Percentiles rank a stretch among this genome's conserved stretches.
Conservation (phyloP, 2,888 invertebrate species). For the Enchytraeus crypticus region DNA sequence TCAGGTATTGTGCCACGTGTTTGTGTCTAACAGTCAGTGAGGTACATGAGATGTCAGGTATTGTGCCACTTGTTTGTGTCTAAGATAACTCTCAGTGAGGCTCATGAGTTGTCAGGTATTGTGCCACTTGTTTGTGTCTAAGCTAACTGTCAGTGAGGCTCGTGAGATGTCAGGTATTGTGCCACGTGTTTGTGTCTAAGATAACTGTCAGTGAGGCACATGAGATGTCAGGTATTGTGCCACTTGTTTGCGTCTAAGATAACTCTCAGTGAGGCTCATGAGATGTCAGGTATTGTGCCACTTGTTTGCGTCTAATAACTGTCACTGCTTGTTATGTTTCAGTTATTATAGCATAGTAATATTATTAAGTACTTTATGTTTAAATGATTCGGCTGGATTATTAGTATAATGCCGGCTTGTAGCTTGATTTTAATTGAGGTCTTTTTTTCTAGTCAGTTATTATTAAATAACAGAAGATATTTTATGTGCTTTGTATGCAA, state of each 20-base stretch:
- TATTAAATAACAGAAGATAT: no score
- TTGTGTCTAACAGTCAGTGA: conserved; percentile 66
- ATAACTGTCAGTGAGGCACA: conserved; percentile 64
- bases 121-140: conserved; percentile 63
- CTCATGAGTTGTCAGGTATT: conserved; percentile 62
- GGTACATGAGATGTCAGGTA: conserved; percentile 58
- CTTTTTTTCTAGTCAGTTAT: no score
- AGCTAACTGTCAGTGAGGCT: conserved; percentile 61
- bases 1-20: conserved; percentile 59
- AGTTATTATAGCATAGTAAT: conserved; percentile 54
- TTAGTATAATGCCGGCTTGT: no score
- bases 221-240: conserved; percentile 59
- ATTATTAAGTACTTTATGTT: no score
- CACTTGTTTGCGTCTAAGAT: conserved; percentile 66
- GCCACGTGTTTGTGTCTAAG: conserved; percentile 66
- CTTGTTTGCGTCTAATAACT: conserved; percentile 67
- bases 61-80: conserved; percentile 68
- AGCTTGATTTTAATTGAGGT: no score
- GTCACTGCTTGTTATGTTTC: conserved; percentile 64
- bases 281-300: conserved; percentile 59
- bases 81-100: conserved; percentile 61
- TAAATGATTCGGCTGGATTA: no score
- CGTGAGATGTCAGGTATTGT: conserved; percentile 60
- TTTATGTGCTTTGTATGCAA: no score
- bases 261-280: conserved; percentile 61